Conservation (phyloP, 2,113 vertebrate species). For the Anhinga anhinga region DNA sequence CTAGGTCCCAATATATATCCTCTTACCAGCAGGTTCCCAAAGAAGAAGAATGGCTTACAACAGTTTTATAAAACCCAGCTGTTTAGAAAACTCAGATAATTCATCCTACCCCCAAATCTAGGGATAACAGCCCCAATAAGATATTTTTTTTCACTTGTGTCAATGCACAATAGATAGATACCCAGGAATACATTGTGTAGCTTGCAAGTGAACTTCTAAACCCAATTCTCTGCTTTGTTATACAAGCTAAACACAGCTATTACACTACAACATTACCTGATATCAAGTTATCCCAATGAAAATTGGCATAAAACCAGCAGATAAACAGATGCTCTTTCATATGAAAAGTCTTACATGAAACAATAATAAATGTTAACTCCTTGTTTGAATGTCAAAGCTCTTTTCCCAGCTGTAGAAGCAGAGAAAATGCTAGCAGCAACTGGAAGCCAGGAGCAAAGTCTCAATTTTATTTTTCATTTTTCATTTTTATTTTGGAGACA, state of each 20-base stretch:
- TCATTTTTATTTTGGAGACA: neutral
- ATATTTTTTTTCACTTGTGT: neutral
- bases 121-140: neutral
- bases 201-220: constrained; percentile 11
- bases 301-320: neutral
- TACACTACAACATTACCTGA: neutral
- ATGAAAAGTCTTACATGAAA: neutral
- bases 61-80: constrained; percentile 65
- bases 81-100: constrained; percentile 19
- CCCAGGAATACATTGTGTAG: neutral
- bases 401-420: neutral
- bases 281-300: neutral
- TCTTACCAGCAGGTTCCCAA: constrained; percentile 55
- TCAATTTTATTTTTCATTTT: neutral
- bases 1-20: neutral
- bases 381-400: neutral
- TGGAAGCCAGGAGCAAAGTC: neutral
- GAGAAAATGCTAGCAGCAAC: neutral
- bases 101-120: neutral
- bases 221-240: neutral
- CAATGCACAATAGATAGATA: neutral
- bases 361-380: neutral
- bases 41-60: constrained; percentile 37
- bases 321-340: neutral
- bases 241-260: neutral